Conservation (phyloP, 1,140 invertebrate genomes). For the Heliconius himera region DNA sequence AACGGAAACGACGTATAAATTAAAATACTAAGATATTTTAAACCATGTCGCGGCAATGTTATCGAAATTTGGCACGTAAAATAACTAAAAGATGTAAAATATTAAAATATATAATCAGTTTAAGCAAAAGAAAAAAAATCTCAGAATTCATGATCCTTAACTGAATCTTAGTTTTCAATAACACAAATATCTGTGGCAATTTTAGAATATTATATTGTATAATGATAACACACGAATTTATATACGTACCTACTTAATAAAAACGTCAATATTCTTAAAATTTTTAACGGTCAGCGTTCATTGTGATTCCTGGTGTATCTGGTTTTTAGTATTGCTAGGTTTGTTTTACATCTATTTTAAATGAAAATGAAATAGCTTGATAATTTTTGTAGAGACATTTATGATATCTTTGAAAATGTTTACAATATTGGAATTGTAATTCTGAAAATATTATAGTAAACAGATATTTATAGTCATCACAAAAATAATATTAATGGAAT, state of each 20-base stretch:
- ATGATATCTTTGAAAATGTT: background rate
- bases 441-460: background rate
- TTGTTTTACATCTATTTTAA: background rate
- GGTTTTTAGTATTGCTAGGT: background rate
- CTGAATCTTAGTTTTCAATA: background rate
- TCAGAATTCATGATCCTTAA: background rate
- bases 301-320: no score
- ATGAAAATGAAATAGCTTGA: background rate
- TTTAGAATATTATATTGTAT: no score
- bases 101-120: background rate
- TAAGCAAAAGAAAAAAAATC: background rate
- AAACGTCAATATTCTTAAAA: no score
- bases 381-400: no score
- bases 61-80: slow-evolving; percentile 24
- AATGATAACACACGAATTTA: no score
- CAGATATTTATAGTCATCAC: background rate
- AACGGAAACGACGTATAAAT: slow-evolving; percentile 38
- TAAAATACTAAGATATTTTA: slow-evolving; percentile 39
- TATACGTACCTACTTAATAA: no score
- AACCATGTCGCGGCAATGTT: slow-evolving; percentile 29
- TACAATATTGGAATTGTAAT: background rate
- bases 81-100: background rate
- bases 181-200: background rate
- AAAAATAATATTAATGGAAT: no score
- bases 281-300: no score